Percentiles rank a stretch among this genome's conserved stretches.
Conservation (phyloP, 2,113 vertebrate genomes). For the Taxidea taxus region DNA sequence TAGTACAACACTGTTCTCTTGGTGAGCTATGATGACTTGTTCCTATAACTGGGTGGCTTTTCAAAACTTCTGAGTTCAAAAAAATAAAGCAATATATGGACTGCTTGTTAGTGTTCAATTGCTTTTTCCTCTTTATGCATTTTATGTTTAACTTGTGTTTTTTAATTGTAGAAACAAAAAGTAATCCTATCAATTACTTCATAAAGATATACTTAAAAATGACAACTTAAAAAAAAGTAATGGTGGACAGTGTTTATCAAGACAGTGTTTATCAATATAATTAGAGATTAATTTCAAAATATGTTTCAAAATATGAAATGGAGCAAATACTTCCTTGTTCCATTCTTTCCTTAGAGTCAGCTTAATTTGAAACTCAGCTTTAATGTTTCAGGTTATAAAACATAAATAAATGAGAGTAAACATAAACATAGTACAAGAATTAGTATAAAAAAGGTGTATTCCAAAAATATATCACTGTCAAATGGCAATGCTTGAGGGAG, state of each 20-base stretch:
- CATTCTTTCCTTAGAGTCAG: neutral
- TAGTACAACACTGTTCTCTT: neutral
- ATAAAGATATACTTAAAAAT: neutral
- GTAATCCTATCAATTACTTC: neutral
- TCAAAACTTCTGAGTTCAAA: neutral
- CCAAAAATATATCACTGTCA: neutral
- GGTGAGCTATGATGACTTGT: neutral
- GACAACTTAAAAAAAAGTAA: neutral
- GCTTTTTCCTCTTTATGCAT: neutral
- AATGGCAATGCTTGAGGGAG: neutral
- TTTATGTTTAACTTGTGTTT: neutral
- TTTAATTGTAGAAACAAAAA: neutral
- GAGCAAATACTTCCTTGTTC: neutral
- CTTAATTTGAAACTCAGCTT: neutral
- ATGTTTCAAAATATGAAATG: neutral
- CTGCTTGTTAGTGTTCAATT: neutral
- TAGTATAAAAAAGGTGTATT: neutral
- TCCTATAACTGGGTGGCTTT: neutral
- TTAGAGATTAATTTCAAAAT: neutral
- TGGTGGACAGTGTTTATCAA: neutral
- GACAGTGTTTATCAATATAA: neutral
- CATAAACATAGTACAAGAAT: neutral
- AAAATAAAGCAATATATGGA: neutral
- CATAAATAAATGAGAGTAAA: neutral
- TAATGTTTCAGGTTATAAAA: neutral